phyloP scores from a whole-genome alignment of 2,888 invertebrate species.

The Boloria euphrosyne region DNA sequence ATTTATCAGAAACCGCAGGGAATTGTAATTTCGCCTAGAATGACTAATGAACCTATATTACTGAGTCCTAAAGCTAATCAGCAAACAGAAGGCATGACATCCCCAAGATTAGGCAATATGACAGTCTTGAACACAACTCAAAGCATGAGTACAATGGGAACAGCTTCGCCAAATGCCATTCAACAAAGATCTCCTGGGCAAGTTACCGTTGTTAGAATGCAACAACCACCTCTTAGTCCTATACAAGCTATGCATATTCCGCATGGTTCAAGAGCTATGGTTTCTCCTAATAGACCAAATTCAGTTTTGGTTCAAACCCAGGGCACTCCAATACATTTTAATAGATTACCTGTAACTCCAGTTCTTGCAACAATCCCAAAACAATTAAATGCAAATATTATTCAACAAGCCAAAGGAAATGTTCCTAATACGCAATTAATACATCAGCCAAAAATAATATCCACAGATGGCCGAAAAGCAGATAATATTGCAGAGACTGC shows the following conservation, averaged over 20 bases:
- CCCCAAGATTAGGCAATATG: constrained; percentile 70
- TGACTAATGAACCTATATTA: constrained; percentile 65
- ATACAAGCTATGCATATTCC: constrained; percentile 72
- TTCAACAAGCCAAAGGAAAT: constrained; percentile 65
- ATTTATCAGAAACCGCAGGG: constrained; percentile 74
- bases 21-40: constrained; percentile 72
- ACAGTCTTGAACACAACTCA: constrained; percentile 68
- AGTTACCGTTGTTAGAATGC: constrained; percentile 79
- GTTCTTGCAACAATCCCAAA: constrained; percentile 82
- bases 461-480: constrained; percentile 59
- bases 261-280: constrained; percentile 65
- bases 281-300: constrained; percentile 73
- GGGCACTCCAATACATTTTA: constrained; percentile 73
- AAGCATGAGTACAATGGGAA: constrained; percentile 61
- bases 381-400: constrained; percentile 76
- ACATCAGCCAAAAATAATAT: constrained; percentile 68
- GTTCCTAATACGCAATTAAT: constrained; percentile 55
- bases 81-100: constrained; percentile 64
- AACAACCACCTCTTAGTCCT: constrained; percentile 74
- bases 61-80: constrained; percentile 70
- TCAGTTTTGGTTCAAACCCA: constrained; percentile 76
- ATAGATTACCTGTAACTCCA: constrained; percentile 82
- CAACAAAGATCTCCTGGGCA: constrained; percentile 73
- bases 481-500: constrained; percentile 62
- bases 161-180: constrained; percentile 66